These are phyloP conservation scores for Crypturellus undulatus DNA, from an alignment of 2,113 vertebrate genomes.

Conservation along the genomic window DNA sequence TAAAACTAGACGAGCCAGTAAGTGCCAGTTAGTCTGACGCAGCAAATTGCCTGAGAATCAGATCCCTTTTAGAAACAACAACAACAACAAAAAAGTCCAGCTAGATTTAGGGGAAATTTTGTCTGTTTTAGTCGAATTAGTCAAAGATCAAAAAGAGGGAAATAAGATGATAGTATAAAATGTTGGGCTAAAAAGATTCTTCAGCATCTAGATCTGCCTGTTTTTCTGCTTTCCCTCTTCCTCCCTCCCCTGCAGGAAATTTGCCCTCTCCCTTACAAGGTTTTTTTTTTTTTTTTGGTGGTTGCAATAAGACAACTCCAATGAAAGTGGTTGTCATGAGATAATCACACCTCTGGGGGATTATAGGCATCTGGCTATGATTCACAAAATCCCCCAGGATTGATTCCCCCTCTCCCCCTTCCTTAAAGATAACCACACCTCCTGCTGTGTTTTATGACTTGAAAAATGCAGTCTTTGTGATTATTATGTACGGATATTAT, in stretches of 20 bases:
- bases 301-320: conserved; percentile 44
- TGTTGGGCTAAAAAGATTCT: neutral
- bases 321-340: conserved; percentile 13
- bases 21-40: neutral
- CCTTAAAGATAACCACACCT: conserved; percentile 35
- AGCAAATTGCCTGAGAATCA: neutral
- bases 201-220: neutral
- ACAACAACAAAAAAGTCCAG: neutral
- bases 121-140: neutral
- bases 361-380: conserved; percentile 53
- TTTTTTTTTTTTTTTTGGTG: neutral
- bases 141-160: neutral
- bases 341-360: conserved; percentile 70
- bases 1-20: neutral
- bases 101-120: conserved; percentile 12
- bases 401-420: neutral
- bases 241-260: neutral
- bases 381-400: conserved; percentile 57
- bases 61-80: conserved; percentile 46
- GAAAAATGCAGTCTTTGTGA: conserved; percentile 18
- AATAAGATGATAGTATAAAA: neutral
- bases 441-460: conserved; percentile 37
- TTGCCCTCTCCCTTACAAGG: neutral
- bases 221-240: neutral
- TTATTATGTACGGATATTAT: conserved; percentile 22